A percentile compares a stretch with the other conserved stretches of the same genome.
These are phyloP conservation scores for Austrofundulus limnaeus DNA, from an alignment of 2,113 vertebrate species.

Conservation along the genomic window DNA sequence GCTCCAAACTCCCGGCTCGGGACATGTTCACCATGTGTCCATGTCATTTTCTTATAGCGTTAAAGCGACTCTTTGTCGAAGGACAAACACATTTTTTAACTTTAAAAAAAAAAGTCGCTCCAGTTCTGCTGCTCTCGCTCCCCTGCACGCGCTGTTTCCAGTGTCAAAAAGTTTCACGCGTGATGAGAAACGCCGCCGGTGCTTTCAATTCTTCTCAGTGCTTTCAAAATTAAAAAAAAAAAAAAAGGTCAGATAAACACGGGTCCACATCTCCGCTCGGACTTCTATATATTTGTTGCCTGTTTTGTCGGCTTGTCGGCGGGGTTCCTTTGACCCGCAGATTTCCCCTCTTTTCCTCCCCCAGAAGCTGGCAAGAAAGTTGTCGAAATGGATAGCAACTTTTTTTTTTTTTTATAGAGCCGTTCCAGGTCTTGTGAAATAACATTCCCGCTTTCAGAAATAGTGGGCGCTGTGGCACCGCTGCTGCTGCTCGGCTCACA, in stretches of 20 bases:
- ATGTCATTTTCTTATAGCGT: constrained; percentile 78
- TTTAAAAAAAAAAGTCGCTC: constrained; percentile 16
- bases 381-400: constrained; percentile 87
- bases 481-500: constrained; percentile 62
- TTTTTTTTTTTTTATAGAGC: constrained; percentile 81
- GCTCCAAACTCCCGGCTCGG: constrained; percentile 68
- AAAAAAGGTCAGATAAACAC: constrained; percentile 15
- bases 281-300: constrained; percentile 46
- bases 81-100: constrained; percentile 55
- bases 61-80: constrained; percentile 69
- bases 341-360: constrained; percentile 60
- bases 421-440: constrained; percentile 87
- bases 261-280: constrained; percentile 36
- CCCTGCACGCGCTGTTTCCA: constrained; percentile 58
- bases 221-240: constrained; percentile 28
- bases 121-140: constrained; percentile 41
- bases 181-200: constrained; percentile 76
- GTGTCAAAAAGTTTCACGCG: constrained; percentile 76
- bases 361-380: constrained; percentile 85
- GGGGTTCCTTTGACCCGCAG: constrained; percentile 39
- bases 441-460: constrained; percentile 88
- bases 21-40: constrained; percentile 53
- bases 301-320: constrained; percentile 35
- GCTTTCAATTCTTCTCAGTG: constrained; percentile 51
- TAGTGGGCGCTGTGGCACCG: constrained; percentile 96